These are phyloP conservation scores for Philaethria dido DNA, from an alignment of 2,888 invertebrate species.

Conservation along the genomic window DNA sequence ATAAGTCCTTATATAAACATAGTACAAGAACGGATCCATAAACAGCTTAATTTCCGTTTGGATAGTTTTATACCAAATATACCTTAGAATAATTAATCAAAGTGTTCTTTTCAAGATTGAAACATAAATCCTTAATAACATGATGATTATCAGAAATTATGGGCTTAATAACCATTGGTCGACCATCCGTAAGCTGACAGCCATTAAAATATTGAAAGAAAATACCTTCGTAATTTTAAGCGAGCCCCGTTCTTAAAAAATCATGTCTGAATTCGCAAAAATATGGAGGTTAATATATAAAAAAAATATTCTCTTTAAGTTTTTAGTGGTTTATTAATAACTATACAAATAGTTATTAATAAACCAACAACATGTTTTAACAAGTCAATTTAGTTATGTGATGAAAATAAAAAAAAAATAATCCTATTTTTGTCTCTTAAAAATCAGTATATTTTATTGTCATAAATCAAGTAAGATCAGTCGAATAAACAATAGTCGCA, in stretches of 20 bases:
- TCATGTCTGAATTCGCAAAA: background rate
- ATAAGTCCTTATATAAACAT: background rate
- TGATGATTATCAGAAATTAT: background rate
- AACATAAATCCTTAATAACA: background rate
- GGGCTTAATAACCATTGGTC: background rate
- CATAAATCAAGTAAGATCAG: too few relatives aligned
- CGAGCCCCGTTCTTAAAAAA: background rate
- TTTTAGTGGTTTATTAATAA: too few relatives aligned
- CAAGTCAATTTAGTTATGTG: too few relatives aligned
- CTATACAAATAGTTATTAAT: too few relatives aligned
- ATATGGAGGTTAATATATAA: too few relatives aligned
- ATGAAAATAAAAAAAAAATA: too few relatives aligned
- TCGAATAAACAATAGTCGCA: background rate
- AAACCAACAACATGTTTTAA: too few relatives aligned
- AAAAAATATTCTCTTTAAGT: too few relatives aligned
- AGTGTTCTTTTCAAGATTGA: background rate
- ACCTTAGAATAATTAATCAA: background rate
- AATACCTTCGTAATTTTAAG: background rate
- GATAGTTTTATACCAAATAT: conserved; percentile 8
- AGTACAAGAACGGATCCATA: background rate
- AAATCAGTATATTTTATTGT: too few relatives aligned
- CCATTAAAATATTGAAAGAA: background rate
- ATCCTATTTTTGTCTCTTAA: background rate
- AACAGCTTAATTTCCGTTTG: background rate
- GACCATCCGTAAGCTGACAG: background rate